A percentile compares a stretch with the other conserved stretches of the same genome.
phyloP scores from a whole-genome alignment of 2,888 invertebrate species.

The Chrysodeixis includens region DNA sequence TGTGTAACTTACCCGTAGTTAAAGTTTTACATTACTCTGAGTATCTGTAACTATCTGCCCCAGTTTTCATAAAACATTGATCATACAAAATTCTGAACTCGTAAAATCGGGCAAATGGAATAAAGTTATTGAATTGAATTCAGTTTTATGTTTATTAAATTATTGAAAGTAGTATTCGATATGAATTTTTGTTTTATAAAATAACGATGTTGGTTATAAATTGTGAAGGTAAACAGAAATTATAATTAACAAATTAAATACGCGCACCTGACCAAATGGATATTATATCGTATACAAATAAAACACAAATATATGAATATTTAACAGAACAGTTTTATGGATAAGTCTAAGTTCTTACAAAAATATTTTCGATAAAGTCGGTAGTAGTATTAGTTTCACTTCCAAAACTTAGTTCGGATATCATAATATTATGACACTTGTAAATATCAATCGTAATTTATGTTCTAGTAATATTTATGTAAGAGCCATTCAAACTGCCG shows the following conservation, averaged over 20 bases:
- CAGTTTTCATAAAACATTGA: not conserved
- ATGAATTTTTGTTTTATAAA: too few relatives aligned
- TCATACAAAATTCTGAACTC: not conserved
- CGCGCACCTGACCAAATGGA: too few relatives aligned
- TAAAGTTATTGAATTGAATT: not conserved
- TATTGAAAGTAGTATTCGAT: too few relatives aligned
- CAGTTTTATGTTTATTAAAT: not conserved
- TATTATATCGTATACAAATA: too few relatives aligned
- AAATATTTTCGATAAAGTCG: not conserved
- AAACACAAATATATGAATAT: too few relatives aligned
- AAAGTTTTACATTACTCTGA: not conserved
- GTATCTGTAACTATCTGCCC: not conserved
- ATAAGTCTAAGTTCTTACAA: not conserved
- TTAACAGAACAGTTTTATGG: not conserved
- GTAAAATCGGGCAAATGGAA: not conserved
- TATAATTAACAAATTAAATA: too few relatives aligned
- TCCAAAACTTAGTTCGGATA: conserved; percentile 1
- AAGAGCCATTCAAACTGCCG: conserved; percentile 1
- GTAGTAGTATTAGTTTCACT: not conserved
- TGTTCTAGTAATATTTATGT: conserved; percentile 7
- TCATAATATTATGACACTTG: conserved; percentile 10
- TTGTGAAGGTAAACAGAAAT: too few relatives aligned
- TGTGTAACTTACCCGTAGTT: not conserved
- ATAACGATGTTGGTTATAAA: too few relatives aligned
- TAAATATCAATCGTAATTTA: conserved; percentile 4